phyloP scores from a whole-genome alignment of 2,797 vertebrate genomes.

The Microctenopoma stevenorrisi region DNA sequence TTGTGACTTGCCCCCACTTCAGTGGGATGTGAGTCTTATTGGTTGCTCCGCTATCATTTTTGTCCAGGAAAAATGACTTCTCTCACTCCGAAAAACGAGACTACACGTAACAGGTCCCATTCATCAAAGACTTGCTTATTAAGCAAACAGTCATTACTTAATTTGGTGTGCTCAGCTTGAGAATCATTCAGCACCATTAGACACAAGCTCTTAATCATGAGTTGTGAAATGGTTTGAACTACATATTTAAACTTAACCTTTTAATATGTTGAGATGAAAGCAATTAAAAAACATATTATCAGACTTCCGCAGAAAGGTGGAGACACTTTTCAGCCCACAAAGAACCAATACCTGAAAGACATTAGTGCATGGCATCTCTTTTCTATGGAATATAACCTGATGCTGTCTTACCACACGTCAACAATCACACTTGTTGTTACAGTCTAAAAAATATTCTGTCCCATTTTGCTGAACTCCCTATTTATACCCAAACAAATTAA shows the following conservation, averaged over 20 bases:
- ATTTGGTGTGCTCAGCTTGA: no score
- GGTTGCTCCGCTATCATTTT: not conserved
- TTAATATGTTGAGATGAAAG: slow-evolving; percentile 2
- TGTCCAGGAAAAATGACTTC: not conserved
- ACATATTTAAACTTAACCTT: not conserved
- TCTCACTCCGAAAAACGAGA: not conserved
- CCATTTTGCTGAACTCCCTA: no score
- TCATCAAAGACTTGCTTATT: not conserved
- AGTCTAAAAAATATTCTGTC: no score
- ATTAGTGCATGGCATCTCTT: not conserved
- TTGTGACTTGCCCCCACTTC: not conserved
- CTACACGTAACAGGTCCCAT: not conserved
- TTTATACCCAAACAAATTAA: no score
- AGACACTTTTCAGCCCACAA: not conserved
- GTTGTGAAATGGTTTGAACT: no score
- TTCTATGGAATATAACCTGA: no score
- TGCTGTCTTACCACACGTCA: no score
- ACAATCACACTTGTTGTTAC: no score
- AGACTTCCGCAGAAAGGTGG: not conserved
- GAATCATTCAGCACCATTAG: no score
- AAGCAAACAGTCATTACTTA: not conserved
- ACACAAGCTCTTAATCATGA: no score
- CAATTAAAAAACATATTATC: not conserved
- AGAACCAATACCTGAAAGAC: not conserved
- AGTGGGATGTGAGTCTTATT: not conserved